Percentiles rank a stretch among this genome's conserved stretches.
Conservation (phyloP, 64 coral and sea anemone species). For the Pocillopora verrucosa region DNA sequence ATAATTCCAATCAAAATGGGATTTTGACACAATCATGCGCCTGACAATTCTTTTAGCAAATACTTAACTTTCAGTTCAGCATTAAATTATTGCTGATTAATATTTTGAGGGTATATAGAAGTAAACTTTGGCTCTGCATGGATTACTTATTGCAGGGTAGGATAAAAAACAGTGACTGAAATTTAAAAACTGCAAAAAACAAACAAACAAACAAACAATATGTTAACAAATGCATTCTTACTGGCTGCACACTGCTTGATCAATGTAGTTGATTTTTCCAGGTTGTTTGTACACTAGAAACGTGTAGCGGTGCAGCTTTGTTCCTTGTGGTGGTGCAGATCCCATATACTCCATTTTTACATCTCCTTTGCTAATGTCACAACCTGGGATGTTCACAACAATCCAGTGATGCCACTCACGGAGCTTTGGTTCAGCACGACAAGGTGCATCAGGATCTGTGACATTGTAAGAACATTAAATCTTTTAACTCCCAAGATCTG, state of each 20-base stretch:
- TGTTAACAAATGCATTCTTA: neutral
- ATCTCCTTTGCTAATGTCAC: conserved; percentile 59
- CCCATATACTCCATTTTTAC: conserved; percentile 54
- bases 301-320: conserved; percentile 65
- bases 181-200: too few relatives aligned
- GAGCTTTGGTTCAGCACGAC: conserved; percentile 41
- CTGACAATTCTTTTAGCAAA: too few relatives aligned
- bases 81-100: too few relatives aligned
- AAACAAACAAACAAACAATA: neutral
- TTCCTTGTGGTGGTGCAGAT: conserved; percentile 54
- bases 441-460: conserved; percentile 69
- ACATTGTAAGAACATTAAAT: neutral
- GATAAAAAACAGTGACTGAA: too few relatives aligned
- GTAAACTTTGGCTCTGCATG: too few relatives aligned
- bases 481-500: too few relatives aligned
- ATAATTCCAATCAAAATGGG: too few relatives aligned
- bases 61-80: too few relatives aligned
- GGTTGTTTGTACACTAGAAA: conserved; percentile 66
- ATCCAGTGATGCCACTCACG: conserved; percentile 79
- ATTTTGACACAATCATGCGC: too few relatives aligned
- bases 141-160: too few relatives aligned
- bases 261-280: conserved; percentile 44
- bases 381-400: conserved; percentile 72
- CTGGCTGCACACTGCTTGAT: conserved; percentile 49
- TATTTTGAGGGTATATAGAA: too few relatives aligned